Evolutionary conservation across 2,888 invertebrate genomes (phyloP), one percentile per base, ranked within the genome.

Genomic region (Desoria tigrina): DNA sequence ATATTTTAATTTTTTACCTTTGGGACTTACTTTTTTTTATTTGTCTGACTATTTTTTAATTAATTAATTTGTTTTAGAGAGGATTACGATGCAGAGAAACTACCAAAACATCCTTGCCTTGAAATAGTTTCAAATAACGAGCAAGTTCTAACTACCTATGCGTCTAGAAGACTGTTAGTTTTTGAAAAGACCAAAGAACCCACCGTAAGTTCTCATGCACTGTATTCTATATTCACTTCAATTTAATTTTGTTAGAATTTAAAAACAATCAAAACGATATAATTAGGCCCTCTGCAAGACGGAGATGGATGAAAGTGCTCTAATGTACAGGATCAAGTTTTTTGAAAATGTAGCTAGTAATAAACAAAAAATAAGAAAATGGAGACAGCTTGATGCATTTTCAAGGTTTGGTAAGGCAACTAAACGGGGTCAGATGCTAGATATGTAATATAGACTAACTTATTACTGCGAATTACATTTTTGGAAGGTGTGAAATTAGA

Each of bases 31-130:
- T n/a, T n/a, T n/a, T n/a, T n/a, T n/a, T n/a, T n/a, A n/a, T n/a
- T n/a, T n/a, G n/a, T n/a, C n/a, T n/a, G n/a, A n/a, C n/a, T n/a
- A n/a, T n/a, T n/a, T n/a, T n/a, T n/a, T n/a, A n/a, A n/a, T n/a
- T n/a, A n/a, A n/a, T n/a, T n/a, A n/a, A n/a, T n/a, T n/a, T n/a
- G 14, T 42, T 45, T 45, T 78, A 91, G 90, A 74, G 86, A 87
- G 62, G 88, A 90, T 72, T 93, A 92, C 79, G 79, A 82, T 0
- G 86, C 87, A 57, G 81, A 86, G 0, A 86, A 88, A 65, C 80
- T 98, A 21, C 97, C 98, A 0, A 80, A 81, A 3, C 94, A 98
- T 82, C 86, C 88, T 1, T 88, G 90, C 77, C 82, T 99, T 66
- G 78, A 81, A 65, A 80, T 98, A 59, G 81, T 91, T 39, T 86